Conservation (phyloP, 2,113 vertebrate species). For the Aptenodytes forsteri region DNA sequence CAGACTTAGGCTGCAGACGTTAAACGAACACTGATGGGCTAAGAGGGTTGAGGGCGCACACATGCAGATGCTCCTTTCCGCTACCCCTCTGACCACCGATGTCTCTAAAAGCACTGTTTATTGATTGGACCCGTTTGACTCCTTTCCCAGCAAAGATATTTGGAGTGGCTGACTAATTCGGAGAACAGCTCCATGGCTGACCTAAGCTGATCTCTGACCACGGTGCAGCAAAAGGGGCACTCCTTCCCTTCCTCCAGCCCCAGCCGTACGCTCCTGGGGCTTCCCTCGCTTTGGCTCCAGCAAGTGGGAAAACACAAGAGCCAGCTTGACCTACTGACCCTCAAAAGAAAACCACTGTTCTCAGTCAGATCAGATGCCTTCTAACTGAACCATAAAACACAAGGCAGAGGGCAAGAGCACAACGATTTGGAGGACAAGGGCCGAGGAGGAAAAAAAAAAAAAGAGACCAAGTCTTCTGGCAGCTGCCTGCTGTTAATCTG, state of each 20-base stretch:
- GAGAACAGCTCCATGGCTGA: neutral
- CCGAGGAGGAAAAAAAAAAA: no score
- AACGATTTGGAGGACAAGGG: neutral
- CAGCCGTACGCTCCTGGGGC: fast-evolving
- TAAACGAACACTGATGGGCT: neutral
- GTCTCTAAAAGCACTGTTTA: neutral
- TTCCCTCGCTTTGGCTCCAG: neutral
- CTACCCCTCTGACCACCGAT: no score
- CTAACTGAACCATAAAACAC: neutral
- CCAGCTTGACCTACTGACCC: neutral
- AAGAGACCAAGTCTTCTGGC: neutral
- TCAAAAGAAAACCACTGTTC: neutral
- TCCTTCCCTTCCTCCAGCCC: neutral
- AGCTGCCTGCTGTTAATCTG: neutral
- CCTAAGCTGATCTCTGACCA: no score
- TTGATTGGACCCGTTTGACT: neutral
- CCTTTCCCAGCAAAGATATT: neutral
- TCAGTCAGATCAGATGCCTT: neutral
- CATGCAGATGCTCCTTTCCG: neutral
- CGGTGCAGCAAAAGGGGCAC: fast-evolving
- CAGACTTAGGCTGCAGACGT: no score
- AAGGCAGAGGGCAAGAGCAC: neutral
- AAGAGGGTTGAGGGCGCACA: no score
- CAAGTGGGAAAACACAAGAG: neutral
- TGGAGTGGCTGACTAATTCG: fast-evolving